phyloP scores from a whole-genome alignment of 2,113 vertebrate genomes.

The Oostethus manadensis region DNA sequence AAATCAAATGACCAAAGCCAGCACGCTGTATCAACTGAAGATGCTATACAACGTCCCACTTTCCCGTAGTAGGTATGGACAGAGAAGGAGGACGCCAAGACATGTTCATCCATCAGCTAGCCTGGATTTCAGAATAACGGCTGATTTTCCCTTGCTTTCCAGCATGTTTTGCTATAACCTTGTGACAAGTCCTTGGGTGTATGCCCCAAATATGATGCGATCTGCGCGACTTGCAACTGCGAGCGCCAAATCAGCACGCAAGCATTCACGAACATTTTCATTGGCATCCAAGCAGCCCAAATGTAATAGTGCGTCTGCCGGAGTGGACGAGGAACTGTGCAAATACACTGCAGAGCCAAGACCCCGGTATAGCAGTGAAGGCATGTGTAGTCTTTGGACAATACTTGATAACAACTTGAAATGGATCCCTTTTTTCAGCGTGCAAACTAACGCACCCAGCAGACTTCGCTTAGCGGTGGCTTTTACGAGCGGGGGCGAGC shows the following conservation, averaged over 20 bases:
- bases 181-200: conserved; percentile 45
- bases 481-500: conserved; percentile 37
- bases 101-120: conserved; percentile 2
- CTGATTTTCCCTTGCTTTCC: conserved; percentile 25
- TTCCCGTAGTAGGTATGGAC: background rate
- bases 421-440: conserved; percentile 42
- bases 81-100: background rate
- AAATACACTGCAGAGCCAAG: conserved; percentile 52
- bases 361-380: conserved; percentile 53
- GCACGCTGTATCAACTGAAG: too few species aligned
- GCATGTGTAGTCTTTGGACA: conserved; percentile 67
- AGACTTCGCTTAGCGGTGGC: conserved; percentile 44
- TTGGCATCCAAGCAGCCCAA: conserved; percentile 45
- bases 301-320: conserved; percentile 45
- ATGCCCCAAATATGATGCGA: conserved; percentile 18
- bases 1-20: too few species aligned
- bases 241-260: conserved; percentile 52
- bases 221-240: conserved; percentile 2
- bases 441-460: conserved; percentile 54
- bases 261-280: conserved; percentile 54
- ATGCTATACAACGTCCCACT: background rate
- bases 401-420: conserved; percentile 66
- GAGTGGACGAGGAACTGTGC: conserved; percentile 51
- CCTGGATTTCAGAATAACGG: background rate
- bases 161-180: conserved; percentile 34